Evolutionary conservation across 2,113 vertebrate species (phyloP).

Genomic region (Zootoca vivipara): DNA sequence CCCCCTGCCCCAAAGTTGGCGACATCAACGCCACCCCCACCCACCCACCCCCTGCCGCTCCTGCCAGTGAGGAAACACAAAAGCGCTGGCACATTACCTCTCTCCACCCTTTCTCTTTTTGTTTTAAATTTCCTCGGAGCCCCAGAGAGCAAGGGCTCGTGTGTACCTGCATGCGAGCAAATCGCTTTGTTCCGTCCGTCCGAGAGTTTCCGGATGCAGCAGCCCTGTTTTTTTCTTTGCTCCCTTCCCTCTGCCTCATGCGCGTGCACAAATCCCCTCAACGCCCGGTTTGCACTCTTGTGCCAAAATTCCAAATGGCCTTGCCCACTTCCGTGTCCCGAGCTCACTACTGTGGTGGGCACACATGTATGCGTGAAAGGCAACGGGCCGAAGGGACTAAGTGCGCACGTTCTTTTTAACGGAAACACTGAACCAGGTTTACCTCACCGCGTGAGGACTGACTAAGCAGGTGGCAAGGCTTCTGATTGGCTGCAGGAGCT

Average conservation of each 20-base stretch:
- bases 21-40: not conserved
- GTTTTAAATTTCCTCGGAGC: not conserved
- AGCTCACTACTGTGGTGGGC: not conserved
- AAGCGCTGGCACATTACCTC: not conserved
- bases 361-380: not conserved
- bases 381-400: not conserved
- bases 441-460: too few relatives aligned
- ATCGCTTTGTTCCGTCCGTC: not conserved
- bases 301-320: conserved; percentile 34
- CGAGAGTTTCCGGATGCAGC: not conserved
- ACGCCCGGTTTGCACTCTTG: not conserved
- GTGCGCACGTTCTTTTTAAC: too few relatives aligned
- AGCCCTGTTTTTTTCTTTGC: not conserved
- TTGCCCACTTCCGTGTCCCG: conserved; percentile 8
- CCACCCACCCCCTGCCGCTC: too few relatives aligned
- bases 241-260: not conserved
- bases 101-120: too few relatives aligned
- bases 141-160: not conserved
- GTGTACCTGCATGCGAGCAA: too few relatives aligned
- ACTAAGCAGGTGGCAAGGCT: too few relatives aligned
- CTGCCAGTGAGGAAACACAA: not conserved
- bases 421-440: too few relatives aligned
- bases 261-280: not conserved
- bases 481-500: too few relatives aligned
- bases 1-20: not conserved